Evolutionary conservation across 2,888 invertebrate species (phyloP), one percentile per base, ranked within the genome.

Genomic region (Pseudeuparius sepicola): DNA sequence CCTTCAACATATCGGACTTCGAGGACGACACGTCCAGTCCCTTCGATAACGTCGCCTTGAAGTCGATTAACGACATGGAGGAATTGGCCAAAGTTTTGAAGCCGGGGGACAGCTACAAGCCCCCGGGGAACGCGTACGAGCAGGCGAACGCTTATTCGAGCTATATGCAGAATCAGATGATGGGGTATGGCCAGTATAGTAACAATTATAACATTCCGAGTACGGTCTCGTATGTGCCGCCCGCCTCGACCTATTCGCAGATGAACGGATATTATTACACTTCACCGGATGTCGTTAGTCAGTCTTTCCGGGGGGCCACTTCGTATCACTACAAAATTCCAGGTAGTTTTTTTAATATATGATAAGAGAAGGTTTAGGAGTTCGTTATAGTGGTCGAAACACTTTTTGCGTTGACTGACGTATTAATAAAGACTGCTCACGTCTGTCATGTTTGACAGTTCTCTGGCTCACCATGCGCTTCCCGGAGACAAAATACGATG

Each of bases 41-140:
- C 1, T 93, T 93, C 64, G 92, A 93, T 65, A 88, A 85, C 64
- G 79, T 89, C 63, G 90, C 88, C 64, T 61, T 93, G 33, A 88
- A 90, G 63, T 86, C 88, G 24, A 82, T 93, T 39, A 90, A 93
- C 64, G 90, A 92, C 55, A 77, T 90, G 72, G 89, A 88, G 61
- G 78, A 87, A 56, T 64, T 93, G 43, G 89, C 89, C 9, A 81
- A 86, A 61, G 86, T 89, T n/a, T n/a, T 20, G 20, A 20, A 20
- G n/a, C 6, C 7, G 6, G 20, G n/a, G n/a, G n/a, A 20, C n/a
- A 20, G 7, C n/a, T 7, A 6, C 20, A n/a, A 7, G 7, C 6
- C 20, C 6, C n/a, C 20, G 6, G 6, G 7, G n/a, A 7, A 6
- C n/a, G 6, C 20, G n/a, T 20, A 6, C n/a, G n/a, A 6, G n/a